Conservation (phyloP, 2,888 invertebrate genomes). For the Drepana falcataria region DNA sequence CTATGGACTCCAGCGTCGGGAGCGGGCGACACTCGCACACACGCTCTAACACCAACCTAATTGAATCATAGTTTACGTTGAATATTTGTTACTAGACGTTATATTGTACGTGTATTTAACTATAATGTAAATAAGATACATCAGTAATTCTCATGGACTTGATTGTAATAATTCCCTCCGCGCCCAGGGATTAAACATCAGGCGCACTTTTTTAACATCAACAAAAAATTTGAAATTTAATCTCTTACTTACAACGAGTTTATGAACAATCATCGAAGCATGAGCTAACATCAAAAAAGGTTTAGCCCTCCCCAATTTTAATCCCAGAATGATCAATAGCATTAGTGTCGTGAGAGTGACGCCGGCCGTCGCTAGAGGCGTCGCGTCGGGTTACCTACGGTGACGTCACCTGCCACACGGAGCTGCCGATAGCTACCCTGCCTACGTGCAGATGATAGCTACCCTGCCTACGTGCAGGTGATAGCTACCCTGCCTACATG, state of each 20-base stretch:
- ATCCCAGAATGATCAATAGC: neutral
- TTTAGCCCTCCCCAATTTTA: neutral
- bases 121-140: too few species aligned
- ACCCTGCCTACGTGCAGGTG: too few species aligned
- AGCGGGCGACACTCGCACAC: neutral
- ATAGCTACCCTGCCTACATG: too few species aligned
- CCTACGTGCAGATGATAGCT: too few species aligned
- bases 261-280: neutral
- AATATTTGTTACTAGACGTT: too few species aligned
- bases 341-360: neutral
- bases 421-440: too few species aligned
- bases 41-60: neutral
- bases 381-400: neutral
- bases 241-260: neutral
- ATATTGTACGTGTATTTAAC: too few species aligned
- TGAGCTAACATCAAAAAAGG: neutral
- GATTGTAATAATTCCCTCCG: too few species aligned
- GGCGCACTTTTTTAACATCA: neutral
- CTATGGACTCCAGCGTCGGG: constrained; percentile 18
- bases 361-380: neutral
- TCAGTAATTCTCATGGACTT: too few species aligned
- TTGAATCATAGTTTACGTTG: too few species aligned
- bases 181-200: neutral
- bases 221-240: neutral
- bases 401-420: too few species aligned